Evolutionary conservation across 2,888 invertebrate species (phyloP).

Genomic region (Agrochola macilenta): DNA sequence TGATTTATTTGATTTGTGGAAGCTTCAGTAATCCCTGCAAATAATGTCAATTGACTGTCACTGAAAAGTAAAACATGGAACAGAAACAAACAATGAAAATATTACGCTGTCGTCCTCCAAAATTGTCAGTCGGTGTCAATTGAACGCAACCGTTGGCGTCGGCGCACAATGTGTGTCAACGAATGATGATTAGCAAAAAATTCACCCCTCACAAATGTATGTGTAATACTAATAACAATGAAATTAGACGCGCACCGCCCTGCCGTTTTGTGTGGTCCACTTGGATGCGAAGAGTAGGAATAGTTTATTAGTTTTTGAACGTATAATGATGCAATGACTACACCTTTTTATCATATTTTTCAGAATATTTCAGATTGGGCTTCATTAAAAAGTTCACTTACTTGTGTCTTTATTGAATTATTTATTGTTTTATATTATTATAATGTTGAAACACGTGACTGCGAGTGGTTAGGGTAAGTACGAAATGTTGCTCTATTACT

Average conservation of each 20-base stretch:
- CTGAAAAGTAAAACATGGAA: neutral
- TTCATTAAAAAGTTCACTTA: neutral
- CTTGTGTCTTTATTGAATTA: neutral
- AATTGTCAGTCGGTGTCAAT: constrained; percentile 38
- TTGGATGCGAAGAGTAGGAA: constrained; percentile 50
- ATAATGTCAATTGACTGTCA: neutral
- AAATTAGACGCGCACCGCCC: constrained; percentile 76
- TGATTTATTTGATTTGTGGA: neutral
- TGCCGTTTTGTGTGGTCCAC: constrained; percentile 74
- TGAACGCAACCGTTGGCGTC: constrained; percentile 7
- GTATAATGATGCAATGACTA: neutral
- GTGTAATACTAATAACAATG: constrained; percentile 65
- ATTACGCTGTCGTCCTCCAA: neutral
- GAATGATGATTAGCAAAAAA: constrained; percentile 60
- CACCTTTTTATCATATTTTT: too few species aligned
- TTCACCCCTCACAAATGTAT: constrained; percentile 53
- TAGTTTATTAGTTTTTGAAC: neutral
- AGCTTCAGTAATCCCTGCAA: neutral
- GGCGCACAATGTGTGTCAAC: constrained; percentile 52
- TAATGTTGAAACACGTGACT: neutral
- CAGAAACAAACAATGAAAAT: neutral
- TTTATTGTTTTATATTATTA: neutral
- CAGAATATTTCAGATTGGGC: neutral
- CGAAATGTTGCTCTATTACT: neutral
- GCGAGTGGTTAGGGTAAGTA: neutral